Conservation (phyloP, 37 sponge, comb jelly and placozoan species). For the Dysidea cf. avara region DNA sequence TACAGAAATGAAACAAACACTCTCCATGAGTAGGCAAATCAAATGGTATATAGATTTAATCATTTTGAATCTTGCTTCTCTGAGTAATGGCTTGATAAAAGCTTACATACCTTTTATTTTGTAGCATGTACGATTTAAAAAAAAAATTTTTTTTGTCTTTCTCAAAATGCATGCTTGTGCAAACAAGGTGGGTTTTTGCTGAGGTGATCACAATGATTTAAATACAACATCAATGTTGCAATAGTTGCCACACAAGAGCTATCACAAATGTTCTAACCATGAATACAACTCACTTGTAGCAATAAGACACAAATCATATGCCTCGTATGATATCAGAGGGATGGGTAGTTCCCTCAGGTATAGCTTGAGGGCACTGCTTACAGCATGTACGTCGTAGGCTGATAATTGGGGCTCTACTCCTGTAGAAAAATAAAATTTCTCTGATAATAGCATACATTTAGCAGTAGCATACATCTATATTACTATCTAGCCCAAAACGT, state of each 20-base stretch:
- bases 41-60: no score
- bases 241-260: not conserved
- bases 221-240: not conserved
- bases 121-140: no score
- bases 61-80: no score
- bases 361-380: conserved; percentile 83
- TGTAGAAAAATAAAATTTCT: conserved; percentile 8
- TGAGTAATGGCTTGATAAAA: no score
- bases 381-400: conserved; percentile 53
- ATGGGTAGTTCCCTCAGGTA: conserved; percentile 91
- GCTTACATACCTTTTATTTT: no score
- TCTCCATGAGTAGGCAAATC: no score
- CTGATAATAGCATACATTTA: not conserved
- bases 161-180: no score
- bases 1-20: no score
- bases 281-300: conserved; percentile 58
- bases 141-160: no score
- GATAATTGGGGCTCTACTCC: conserved; percentile 45
- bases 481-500: not conserved
- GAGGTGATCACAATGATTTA: no score
- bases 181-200: no score
- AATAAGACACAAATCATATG: conserved; percentile 76
- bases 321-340: conserved; percentile 85
- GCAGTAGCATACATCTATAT: not conserved
- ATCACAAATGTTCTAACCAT: not conserved